Percentiles rank a stretch among this genome's conserved stretches.
Evolutionary conservation across 2,797 vertebrate genomes (phyloP).

Genomic region (Macroramphosus scolopax): DNA sequence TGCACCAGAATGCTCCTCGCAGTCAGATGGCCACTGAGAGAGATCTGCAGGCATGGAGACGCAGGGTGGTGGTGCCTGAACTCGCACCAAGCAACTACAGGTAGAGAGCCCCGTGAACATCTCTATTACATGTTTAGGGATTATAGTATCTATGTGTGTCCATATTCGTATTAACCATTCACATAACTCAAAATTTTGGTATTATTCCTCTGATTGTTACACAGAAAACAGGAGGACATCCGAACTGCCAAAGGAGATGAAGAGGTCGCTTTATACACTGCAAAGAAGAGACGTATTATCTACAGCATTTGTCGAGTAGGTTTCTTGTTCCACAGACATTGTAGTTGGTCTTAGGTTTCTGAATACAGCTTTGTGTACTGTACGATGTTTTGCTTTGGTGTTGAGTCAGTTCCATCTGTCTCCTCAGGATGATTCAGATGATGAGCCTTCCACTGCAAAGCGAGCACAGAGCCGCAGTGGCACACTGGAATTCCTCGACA

Average conservation of each 20-base stretch:
- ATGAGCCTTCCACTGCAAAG: conserved; percentile 74
- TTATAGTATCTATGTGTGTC: too few species aligned
- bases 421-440: conserved; percentile 84
- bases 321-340: conserved; percentile 1
- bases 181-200: background rate
- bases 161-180: too few species aligned
- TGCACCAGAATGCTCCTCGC: conserved; percentile 94
- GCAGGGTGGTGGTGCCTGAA: conserved; percentile 93
- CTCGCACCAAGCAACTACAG: conserved; percentile 81
- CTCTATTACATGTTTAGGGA: too few species aligned
- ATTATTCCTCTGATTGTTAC: background rate
- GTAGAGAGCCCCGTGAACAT: conserved; percentile 64
- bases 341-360: background rate
- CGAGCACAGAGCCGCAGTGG: conserved; percentile 64
- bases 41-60: conserved; percentile 93
- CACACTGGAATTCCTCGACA: conserved; percentile 71
- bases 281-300: conserved; percentile 81
- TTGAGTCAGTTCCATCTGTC: conserved; percentile 34
- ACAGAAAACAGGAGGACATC: conserved; percentile 85
- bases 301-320: conserved; percentile 77
- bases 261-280: conserved; percentile 83
- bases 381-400: conserved; percentile 6
- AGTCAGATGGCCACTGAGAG: conserved; percentile 96
- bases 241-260: conserved; percentile 87
- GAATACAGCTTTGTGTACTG: background rate